Evolutionary conservation across 2,113 vertebrate species (phyloP).

Genomic region (Spizaetus ornatus): DNA sequence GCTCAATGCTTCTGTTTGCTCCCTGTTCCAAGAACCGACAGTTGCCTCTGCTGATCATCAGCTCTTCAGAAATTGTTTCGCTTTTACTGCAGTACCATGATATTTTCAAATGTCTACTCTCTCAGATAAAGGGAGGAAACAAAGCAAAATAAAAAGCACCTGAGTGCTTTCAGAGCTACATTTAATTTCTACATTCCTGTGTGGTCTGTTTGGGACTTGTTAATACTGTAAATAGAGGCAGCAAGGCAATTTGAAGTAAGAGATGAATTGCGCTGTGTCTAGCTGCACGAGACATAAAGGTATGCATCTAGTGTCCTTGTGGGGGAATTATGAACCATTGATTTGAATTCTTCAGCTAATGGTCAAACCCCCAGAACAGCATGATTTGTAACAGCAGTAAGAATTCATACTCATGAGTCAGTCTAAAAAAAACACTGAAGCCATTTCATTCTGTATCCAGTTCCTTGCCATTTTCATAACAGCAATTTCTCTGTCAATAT

Average conservation of each 20-base stretch:
- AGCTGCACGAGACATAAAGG: not conserved
- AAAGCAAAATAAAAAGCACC: not conserved
- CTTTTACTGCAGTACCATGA: not conserved
- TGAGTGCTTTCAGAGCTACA: not conserved
- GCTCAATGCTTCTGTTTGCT: not conserved
- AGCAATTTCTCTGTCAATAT: not conserved
- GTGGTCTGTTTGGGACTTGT: not conserved
- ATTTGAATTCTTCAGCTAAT: not conserved
- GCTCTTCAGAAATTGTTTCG: not conserved
- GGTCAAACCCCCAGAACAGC: not conserved
- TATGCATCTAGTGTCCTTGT: not conserved
- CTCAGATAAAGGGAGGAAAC: not conserved
- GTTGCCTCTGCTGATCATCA: not conserved
- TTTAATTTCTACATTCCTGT: not conserved
- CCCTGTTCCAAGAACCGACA: not conserved
- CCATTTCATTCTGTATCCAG: not conserved
- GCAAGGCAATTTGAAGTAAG: not conserved
- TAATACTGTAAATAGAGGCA: not conserved
- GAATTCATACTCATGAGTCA: not conserved
- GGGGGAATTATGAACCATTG: not conserved
- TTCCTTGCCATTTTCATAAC: not conserved
- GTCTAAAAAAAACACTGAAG: not conserved
- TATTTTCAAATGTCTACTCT: not conserved
- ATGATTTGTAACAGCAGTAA: not conserved
- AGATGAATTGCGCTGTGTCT: not conserved